Percentiles rank a stretch among this genome's conserved stretches.
Conservation (phyloP, 1,140 invertebrate genomes). For the Trichogramma pretiosum region DNA sequence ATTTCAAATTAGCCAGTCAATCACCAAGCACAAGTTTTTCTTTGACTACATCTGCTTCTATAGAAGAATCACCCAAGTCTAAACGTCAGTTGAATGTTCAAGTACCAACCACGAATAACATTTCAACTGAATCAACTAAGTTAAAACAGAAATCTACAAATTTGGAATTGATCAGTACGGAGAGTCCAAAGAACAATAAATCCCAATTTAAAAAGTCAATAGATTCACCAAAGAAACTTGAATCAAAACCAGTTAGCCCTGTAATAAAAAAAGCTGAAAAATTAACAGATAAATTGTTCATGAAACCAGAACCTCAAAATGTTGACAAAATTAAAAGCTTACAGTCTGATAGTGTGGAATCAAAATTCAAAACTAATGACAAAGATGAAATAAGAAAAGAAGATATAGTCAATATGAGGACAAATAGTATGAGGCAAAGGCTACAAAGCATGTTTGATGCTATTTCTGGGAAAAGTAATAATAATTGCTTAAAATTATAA, state of each 20-base stretch:
- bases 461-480: conserved; percentile 41
- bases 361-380: conserved; percentile 32
- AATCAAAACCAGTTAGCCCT: conserved; percentile 4
- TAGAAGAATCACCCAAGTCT: conserved; percentile 5
- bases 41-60: not conserved
- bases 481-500: conserved; percentile 2
- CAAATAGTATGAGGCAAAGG: conserved; percentile 38
- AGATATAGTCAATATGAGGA: conserved; percentile 38
- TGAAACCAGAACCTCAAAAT: conserved; percentile 37
- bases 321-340: conserved; percentile 35
- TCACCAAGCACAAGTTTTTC: conserved; percentile 15
- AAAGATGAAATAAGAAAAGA: conserved; percentile 39
- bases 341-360: conserved; percentile 33
- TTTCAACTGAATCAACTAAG: conserved; percentile 11
- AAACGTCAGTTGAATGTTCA: conserved; percentile 18
- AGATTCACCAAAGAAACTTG: not conserved
- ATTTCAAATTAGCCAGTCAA: conserved; percentile 36
- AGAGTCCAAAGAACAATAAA: not conserved
- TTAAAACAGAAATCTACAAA: conserved; percentile 4
- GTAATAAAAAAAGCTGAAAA: conserved; percentile 19
- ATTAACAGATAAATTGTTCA: conserved; percentile 39
- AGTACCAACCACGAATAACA: conserved; percentile 3
- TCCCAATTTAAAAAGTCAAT: not conserved
- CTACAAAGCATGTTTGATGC: conserved; percentile 43
- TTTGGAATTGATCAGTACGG: conserved; percentile 5